Evolutionary conservation across 2,888 invertebrate species (phyloP), one percentile per base, ranked within the genome.

Genomic region (Boloria euphrosyne): DNA sequence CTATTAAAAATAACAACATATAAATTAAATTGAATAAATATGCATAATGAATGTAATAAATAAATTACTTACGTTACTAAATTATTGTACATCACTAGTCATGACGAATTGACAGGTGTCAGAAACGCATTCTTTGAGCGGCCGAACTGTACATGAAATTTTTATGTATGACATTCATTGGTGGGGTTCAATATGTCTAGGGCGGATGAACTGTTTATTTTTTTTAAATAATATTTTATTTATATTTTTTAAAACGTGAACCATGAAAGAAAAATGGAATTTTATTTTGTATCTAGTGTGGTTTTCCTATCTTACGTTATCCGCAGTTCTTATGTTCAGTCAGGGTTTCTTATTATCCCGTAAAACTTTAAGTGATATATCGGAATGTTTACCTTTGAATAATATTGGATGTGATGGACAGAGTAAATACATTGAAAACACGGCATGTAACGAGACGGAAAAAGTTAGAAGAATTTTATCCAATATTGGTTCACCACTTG

Each of bases 301-400:
- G 96, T 93, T 96, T 80, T 94, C 95, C 18, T 96, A 95, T 82
- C 89, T 96, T 68, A 93, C 96, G 78, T 84, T 94, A 74, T 94
- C 95, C 22, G 95, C 96, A 47, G 92, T 96, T 73, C 85, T 96
- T 68, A 92, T 98, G 77, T 98, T 98, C 85, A 95, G 96, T 6
- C 94, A 96, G 80, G 98, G 98, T 58, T 98, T 98, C 87, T 93
- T 98, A 58, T 90, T 98, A 64, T 96, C 96, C 72, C 95, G 97
- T 78, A 94, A 95, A 76, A 95, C 96, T 13, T 93, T 95, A 73
- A 93, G 90, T 60, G 94, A 95, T 80, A 90, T 93, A 71, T 93
- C 94, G 66, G 93, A 93, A 71, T 96, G 95, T 80, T 83, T 93
- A 68, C 83, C 87, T 16, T 80, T 92, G 51, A 80, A 82, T 57